These are phyloP conservation scores for Natrix natrix DNA, from an alignment of 2,797 vertebrate species.

Conservation along the genomic window DNA sequence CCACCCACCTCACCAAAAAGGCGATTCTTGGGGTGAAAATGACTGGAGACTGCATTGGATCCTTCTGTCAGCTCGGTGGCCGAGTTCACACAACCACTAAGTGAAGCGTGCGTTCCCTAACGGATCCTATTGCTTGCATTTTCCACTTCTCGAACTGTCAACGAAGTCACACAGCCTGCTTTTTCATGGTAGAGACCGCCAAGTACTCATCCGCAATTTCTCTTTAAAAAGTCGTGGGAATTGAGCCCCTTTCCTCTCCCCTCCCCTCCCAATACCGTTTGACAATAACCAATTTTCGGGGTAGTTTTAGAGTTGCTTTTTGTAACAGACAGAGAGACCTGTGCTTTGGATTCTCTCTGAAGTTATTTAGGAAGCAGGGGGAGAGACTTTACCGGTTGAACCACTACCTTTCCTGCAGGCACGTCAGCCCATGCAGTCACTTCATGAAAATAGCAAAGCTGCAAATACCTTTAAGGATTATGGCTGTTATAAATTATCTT, in stretches of 20 bases:
- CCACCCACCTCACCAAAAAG: not conserved
- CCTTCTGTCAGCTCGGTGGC: not conserved
- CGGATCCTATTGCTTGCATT: not conserved
- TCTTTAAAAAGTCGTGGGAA: not conserved
- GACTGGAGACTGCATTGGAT: not conserved
- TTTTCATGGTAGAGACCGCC: not conserved
- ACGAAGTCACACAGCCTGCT: not conserved
- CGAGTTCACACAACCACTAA: not conserved
- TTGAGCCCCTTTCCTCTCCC: not conserved
- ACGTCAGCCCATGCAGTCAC: not conserved
- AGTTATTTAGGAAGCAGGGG: not conserved
- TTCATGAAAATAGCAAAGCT: not conserved
- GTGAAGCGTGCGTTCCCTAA: not conserved
- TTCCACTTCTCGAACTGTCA: not conserved
- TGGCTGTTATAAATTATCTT: not conserved
- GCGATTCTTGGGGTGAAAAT: not conserved
- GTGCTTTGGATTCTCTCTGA: not conserved
- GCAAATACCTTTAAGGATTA: not conserved
- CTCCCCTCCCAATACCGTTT: not conserved
- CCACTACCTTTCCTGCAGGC: not conserved
- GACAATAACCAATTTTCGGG: not conserved
- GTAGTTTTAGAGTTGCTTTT: not conserved
- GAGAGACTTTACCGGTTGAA: not conserved
- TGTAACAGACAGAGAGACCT: not conserved
- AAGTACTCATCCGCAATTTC: not conserved